Conservation (phyloP, 2,797 vertebrate species). For the Tinamus major region DNA sequence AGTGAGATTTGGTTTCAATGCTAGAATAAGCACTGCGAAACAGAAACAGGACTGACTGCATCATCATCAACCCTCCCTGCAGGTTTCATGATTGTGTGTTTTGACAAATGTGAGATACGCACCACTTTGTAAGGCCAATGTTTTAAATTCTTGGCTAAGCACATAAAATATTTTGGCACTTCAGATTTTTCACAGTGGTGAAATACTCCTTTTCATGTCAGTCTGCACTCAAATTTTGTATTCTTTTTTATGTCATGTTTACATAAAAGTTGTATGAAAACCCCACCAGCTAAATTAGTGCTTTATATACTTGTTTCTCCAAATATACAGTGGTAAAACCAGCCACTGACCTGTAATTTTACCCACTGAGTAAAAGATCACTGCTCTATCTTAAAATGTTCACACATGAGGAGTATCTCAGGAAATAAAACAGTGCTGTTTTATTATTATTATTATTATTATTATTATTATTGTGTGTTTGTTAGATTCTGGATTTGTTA, state of each 20-base stretch:
- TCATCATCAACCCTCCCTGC: background rate
- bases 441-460: background rate
- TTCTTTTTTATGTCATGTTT: background rate
- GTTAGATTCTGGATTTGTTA: background rate
- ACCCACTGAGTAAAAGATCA: background rate
- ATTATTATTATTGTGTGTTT: background rate
- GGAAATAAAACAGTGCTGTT: background rate
- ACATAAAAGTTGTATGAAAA: background rate
- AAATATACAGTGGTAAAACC: background rate
- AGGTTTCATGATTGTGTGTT: background rate
- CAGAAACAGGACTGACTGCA: background rate
- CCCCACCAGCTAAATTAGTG: background rate
- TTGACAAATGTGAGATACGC: background rate
- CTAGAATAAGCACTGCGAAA: slow-evolving; percentile 19
- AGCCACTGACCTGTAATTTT: background rate
- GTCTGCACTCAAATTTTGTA: background rate
- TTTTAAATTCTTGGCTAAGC: background rate
- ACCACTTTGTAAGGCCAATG: background rate
- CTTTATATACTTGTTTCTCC: background rate
- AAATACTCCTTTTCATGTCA: slow-evolving; percentile 16
- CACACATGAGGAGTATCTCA: background rate
- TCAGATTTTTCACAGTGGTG: slow-evolving; percentile 1
- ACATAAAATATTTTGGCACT: background rate
- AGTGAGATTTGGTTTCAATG: slow-evolving; percentile 39
- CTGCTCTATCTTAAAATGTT: background rate